Percentiles rank a stretch among this genome's conserved stretches.
Conservation (phyloP, 2,888 invertebrate genomes). For the Eupithecia exiguata region DNA sequence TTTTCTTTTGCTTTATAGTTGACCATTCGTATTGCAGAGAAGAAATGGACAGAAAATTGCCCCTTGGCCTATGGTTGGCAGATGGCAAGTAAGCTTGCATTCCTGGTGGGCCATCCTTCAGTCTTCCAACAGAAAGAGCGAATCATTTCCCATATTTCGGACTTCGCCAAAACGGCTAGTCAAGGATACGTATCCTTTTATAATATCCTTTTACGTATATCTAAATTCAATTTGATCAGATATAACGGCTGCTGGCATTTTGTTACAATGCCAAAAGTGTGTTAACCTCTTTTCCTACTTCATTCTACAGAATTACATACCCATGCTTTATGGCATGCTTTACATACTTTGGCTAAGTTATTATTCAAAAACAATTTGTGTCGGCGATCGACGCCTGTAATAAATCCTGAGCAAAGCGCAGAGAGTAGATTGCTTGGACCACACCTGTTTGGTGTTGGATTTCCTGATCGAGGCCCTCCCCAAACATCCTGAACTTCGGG, state of each 20-base stretch:
- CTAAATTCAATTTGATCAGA: neutral
- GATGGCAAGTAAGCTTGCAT: conserved; percentile 57
- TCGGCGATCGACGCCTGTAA: neutral
- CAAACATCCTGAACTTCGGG: conserved; percentile 46
- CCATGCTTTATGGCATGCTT: neutral
- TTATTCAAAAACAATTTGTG: neutral
- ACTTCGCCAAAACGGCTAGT: conserved; percentile 54
- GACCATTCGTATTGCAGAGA: conserved; percentile 48
- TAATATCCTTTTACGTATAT: conserved; percentile 67
- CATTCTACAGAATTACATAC: neutral
- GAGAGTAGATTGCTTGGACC: conserved; percentile 59
- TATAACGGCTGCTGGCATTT: neutral
- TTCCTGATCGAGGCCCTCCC: conserved; percentile 57
- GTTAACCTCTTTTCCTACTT: neutral
- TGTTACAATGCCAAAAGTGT: neutral
- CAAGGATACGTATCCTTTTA: conserved; percentile 75
- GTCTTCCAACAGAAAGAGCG: conserved; percentile 57
- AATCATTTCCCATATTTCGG: conserved; percentile 53
- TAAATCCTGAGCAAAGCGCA: conserved; percentile 42
- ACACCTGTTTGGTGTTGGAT: conserved; percentile 56
- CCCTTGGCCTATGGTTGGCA: conserved; percentile 56
- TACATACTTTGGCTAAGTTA: neutral
- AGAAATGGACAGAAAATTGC: conserved; percentile 58
- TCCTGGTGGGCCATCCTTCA: conserved; percentile 58
- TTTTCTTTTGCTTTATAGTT: neutral